Percentiles rank a stretch among this genome's conserved stretches.
phyloP scores from a whole-genome alignment of 1,140 invertebrate genomes.

The Cydia pomonella region DNA sequence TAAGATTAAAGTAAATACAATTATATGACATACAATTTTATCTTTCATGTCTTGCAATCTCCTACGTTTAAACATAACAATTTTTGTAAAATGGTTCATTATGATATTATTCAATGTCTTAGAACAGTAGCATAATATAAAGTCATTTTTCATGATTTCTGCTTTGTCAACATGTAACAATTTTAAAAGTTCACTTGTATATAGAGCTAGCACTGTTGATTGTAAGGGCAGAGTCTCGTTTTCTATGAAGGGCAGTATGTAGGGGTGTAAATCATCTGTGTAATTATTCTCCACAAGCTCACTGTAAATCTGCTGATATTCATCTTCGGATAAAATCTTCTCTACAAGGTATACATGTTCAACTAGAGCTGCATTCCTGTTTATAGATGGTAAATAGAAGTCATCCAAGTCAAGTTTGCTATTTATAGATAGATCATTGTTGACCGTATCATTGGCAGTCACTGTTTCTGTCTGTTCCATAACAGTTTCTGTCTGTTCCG shows the following conservation, averaged over 20 bases:
- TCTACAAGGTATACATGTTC: background rate
- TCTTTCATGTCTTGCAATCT: background rate
- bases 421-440: background rate
- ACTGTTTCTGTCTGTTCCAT: no score
- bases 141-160: background rate
- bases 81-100: background rate
- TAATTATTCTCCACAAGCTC: background rate
- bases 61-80: background rate
- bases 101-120: background rate
- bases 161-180: background rate
- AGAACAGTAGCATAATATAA: background rate
- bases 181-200: background rate
- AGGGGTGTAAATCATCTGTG: background rate
- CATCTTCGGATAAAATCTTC: background rate
- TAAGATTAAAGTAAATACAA: background rate
- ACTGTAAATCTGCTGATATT: background rate
- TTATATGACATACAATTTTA: background rate
- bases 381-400: conserved; percentile 69
- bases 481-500: no score
- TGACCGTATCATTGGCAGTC: no score
- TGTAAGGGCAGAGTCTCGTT: background rate
- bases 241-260: background rate
- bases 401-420: conserved; percentile 49
- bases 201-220: background rate
- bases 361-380: conserved; percentile 40